Percentiles rank a stretch among this genome's conserved stretches.
These are phyloP conservation scores for Sebastiscus albofasciatus DNA, from an alignment of 2,797 vertebrate species.

Conservation along the genomic window DNA sequence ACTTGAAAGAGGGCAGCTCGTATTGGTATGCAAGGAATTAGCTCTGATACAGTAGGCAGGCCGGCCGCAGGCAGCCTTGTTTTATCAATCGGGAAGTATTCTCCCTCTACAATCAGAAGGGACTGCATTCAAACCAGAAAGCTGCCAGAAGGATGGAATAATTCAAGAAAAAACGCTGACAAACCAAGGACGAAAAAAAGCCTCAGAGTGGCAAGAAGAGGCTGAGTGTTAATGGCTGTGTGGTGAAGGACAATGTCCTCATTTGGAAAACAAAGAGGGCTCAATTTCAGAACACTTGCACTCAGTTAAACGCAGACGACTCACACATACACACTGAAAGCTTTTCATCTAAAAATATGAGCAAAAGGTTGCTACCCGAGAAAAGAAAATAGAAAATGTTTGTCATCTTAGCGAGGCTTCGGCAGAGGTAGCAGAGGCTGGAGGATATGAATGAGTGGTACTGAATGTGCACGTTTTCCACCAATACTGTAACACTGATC, in stretches of 20 bases:
- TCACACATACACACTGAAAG: neutral
- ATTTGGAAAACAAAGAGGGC: conserved; percentile 42
- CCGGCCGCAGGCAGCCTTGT: neutral
- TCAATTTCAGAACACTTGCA: neutral
- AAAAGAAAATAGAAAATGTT: neutral
- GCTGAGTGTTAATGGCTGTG: conserved; percentile 14
- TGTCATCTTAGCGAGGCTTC: neutral
- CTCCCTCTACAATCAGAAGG: conserved; percentile 8
- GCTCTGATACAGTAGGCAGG: conserved; percentile 4
- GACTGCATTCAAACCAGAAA: neutral
- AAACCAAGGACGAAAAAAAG: conserved; percentile 10
- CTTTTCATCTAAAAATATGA: neutral
- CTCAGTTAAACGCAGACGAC: neutral
- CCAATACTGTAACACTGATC: neutral
- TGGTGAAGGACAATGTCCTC: conserved; percentile 43
- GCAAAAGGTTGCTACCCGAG: neutral
- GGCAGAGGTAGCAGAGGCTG: neutral
- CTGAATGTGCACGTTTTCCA: neutral
- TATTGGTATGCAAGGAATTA: conserved; percentile 36
- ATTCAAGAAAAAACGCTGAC: conserved; percentile 35
- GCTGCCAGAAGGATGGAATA: conserved; percentile 13
- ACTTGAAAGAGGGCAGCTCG: conserved; percentile 6
- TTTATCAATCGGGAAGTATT: neutral
- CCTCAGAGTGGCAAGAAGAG: neutral
- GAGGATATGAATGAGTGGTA: neutral